Conservation (phyloP, 2,797 vertebrate species). For the Tokudaia muenninki region DNA sequence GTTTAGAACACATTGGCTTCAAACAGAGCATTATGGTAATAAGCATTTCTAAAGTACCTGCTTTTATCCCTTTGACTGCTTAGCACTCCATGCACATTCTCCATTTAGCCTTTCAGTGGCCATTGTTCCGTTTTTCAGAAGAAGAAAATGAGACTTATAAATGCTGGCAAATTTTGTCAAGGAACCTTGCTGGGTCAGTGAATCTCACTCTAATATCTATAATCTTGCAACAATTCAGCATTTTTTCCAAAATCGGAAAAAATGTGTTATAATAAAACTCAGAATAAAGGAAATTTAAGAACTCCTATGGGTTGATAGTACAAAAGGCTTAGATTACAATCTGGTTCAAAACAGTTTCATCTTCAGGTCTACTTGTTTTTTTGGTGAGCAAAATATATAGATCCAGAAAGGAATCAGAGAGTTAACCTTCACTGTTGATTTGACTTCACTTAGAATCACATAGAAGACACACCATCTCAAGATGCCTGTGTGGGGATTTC, state of each 20-base stretch:
- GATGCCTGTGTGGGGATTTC: neutral
- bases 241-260: conserved; percentile 29
- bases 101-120: neutral
- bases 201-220: neutral
- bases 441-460: neutral
- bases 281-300: conserved; percentile 22
- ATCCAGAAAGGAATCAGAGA: neutral
- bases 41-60: neutral
- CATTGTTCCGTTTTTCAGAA: neutral
- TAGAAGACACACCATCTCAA: neutral
- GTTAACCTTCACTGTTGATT: neutral
- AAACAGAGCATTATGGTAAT: neutral
- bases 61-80: neutral
- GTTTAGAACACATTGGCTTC: neutral
- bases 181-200: neutral
- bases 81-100: neutral
- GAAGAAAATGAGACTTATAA: conserved; percentile 33
- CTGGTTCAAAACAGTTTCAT: neutral
- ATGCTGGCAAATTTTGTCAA: neutral
- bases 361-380: neutral
- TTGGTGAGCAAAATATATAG: neutral
- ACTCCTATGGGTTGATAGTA: neutral
- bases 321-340: neutral
- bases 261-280: neutral
- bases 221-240: neutral